Percentiles rank a stretch among this genome's conserved stretches.
phyloP scores from a whole-genome alignment of 1,140 invertebrate species.

The Aphis gossypii region DNA sequence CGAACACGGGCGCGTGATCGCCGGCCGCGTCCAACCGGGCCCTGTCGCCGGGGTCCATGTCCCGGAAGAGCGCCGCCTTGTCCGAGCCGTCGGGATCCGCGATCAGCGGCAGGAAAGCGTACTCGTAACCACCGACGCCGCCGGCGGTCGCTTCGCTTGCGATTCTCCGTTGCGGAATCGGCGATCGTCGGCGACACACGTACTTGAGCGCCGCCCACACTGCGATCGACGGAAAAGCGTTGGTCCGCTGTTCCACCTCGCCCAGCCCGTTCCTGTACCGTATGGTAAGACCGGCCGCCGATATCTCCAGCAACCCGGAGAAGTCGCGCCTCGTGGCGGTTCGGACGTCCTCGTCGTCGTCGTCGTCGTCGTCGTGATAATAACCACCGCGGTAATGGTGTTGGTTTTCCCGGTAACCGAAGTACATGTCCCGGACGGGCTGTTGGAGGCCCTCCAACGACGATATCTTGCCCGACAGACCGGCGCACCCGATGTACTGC shows the following conservation, averaged over 20 bases:
- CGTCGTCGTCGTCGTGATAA: background rate
- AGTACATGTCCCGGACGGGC: slow-evolving; percentile 81
- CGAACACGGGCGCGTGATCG: slow-evolving; percentile 83
- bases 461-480: slow-evolving; percentile 77
- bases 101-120: slow-evolving; percentile 85
- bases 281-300: slow-evolving; percentile 73
- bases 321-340: slow-evolving; percentile 35
- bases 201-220: slow-evolving; percentile 89
- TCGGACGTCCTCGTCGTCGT: background rate
- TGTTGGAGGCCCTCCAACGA: slow-evolving; percentile 82
- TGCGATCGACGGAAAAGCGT: slow-evolving; percentile 86
- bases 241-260: slow-evolving; percentile 68
- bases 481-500: slow-evolving; percentile 82
- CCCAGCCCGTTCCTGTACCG: slow-evolving; percentile 68
- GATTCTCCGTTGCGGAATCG: slow-evolving; percentile 62
- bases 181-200: slow-evolving; percentile 63
- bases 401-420: slow-evolving; percentile 68
- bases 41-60: slow-evolving; percentile 59
- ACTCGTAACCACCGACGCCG: slow-evolving; percentile 64
- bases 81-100: slow-evolving; percentile 81
- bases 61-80: slow-evolving; percentile 71
- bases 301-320: slow-evolving; percentile 74
- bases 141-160: slow-evolving; percentile 59
- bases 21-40: slow-evolving; percentile 64
- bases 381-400: slow-evolving; percentile 11